Evolutionary conservation across 2,888 invertebrate genomes (phyloP).

Genomic region (Cacoxenus indagator): DNA sequence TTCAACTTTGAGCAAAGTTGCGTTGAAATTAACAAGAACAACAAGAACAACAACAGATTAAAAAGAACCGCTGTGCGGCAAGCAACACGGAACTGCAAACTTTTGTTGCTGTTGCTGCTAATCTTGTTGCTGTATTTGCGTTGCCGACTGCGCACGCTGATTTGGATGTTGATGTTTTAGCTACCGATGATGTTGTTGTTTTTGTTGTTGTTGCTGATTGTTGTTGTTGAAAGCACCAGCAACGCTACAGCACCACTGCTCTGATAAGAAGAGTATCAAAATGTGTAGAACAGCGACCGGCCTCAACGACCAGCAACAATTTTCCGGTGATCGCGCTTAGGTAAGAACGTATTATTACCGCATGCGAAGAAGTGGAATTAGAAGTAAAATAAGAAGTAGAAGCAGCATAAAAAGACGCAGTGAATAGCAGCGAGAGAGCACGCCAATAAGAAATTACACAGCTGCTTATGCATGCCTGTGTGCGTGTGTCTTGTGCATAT

Average conservation of each 20-base stretch:
- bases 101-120: neutral
- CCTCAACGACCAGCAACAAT: slow-evolving; percentile 8
- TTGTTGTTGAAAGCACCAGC: neutral
- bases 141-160: neutral
- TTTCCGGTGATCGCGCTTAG: slow-evolving; percentile 9
- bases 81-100: neutral
- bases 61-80: neutral
- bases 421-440: slow-evolving; percentile 43
- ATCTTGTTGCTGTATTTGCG: neutral
- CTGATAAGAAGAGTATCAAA: slow-evolving; percentile 30
- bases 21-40: neutral
- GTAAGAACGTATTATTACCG: slow-evolving; percentile 13
- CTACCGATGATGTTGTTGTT: neutral
- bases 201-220: slow-evolving; percentile 12
- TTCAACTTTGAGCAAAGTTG: neutral
- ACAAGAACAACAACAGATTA: neutral
- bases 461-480: slow-evolving; percentile 35
- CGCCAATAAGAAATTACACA: too few relatives aligned
- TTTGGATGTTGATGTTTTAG: neutral
- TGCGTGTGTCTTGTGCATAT: slow-evolving; percentile 30
- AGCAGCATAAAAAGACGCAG: slow-evolving; percentile 24
- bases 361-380: slow-evolving; percentile 1
- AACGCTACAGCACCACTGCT: neutral
- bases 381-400: neutral
- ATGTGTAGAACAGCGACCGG: slow-evolving; percentile 23